Conservation (phyloP, 1,140 invertebrate genomes). For the Proctacanthus coquilletti region DNA sequence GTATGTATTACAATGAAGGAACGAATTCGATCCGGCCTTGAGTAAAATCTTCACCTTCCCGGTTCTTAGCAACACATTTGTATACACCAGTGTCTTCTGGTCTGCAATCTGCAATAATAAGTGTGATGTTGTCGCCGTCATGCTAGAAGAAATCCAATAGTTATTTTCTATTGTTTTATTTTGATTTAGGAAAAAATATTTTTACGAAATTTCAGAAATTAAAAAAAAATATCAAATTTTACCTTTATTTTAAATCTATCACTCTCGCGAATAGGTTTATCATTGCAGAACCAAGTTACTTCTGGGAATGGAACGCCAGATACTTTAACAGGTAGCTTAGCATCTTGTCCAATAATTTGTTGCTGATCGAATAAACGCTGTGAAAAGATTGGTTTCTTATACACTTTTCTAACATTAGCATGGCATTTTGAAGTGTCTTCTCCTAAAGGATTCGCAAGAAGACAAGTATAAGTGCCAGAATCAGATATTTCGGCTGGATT, state of each 20-base stretch:
- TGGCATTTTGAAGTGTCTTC: conserved; percentile 49
- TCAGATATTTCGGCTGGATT: conserved; percentile 52
- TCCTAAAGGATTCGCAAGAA: conserved; percentile 57
- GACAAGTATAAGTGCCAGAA: conserved; percentile 60
- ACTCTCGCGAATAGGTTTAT: conserved; percentile 43
- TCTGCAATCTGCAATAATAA: conserved; percentile 55
- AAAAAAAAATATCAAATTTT: neutral
- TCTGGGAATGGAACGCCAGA: conserved; percentile 77
- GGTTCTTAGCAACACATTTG: conserved; percentile 61
- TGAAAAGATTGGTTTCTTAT: conserved; percentile 61
- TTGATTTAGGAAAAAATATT: neutral
- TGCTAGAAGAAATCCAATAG: conserved; percentile 17
- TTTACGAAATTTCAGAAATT: neutral
- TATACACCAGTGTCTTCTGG: conserved; percentile 56
- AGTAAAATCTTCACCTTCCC: conserved; percentile 61
- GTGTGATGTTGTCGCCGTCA: conserved; percentile 60
- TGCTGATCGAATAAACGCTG: conserved; percentile 73
- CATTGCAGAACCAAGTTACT: conserved; percentile 70
- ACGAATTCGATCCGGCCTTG: conserved; percentile 58
- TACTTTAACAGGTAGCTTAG: conserved; percentile 66
- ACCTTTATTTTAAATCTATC: conserved; percentile 61
- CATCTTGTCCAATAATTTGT: conserved; percentile 60
- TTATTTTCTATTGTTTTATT: neutral
- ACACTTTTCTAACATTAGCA: conserved; percentile 61
- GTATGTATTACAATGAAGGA: conserved; percentile 56